Base-by-base conservation (phyloP, 2,113 vertebrate species). In the Cnemophilus loriae region DNA sequence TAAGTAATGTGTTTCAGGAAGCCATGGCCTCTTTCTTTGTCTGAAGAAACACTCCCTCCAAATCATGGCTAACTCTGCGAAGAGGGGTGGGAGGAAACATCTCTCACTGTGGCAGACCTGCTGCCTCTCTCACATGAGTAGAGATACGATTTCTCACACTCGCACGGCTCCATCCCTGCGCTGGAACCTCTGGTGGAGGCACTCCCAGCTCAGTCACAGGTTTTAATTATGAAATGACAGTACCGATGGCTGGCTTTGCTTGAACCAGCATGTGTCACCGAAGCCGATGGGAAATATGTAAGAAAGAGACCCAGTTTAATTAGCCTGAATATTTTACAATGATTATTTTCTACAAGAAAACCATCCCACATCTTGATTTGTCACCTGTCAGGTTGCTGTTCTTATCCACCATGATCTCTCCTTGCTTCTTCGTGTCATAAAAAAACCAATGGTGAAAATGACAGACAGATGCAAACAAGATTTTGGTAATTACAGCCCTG, bases 321-420 rank as follows among this genome's bases (percentile, higher is more conserved):
- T 98, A 98, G 97, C 95, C 87, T 97, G 97, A 97, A 96, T 97
- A 97, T 98, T 97, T 97, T 97, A 94, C 91, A 93, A 71, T 93
- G 16, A 95, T 59, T 95, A 89, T 90, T 95, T 96, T 89, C 90
- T 81, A 63, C 80, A 81, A 88, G 86, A 89, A 93, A 96, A 91
- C 87, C 96, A 86, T 95, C 82, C 95, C 89, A 97, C 94, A 94
- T 92, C 93, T 96, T 94, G 87, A 95, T 97, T 95, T 96, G 95
- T 95, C 94, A 98, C 57, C 86, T 92, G 95, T 90, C 53, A 52
- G 78, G 96, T 95, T 95, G 92, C 77, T 76, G 96, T 89, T 94
- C 94, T 97, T 97, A 97, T 94, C 95, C 92, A 91, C 97, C 96
- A 96, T 9, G 15, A 68, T 88, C 70, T 97, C 82, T 94, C 86